phyloP scores from a whole-genome alignment of 2,888 invertebrate genomes.

The Sesia bembeciformis region DNA sequence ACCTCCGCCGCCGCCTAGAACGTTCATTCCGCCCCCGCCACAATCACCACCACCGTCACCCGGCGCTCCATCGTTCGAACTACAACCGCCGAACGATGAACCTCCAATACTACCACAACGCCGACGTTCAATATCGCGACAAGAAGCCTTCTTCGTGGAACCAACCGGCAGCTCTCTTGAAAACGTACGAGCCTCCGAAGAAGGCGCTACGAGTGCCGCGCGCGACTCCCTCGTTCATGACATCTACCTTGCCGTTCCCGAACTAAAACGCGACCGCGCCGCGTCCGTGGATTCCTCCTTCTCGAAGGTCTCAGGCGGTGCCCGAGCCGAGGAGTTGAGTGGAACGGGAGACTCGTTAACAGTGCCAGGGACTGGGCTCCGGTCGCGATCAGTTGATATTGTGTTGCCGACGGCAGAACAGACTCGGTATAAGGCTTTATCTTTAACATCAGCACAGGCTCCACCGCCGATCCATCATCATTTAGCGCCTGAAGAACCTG shows the following conservation, averaged over 20 bases:
- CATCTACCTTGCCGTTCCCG: constrained; percentile 87
- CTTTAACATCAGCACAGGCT: constrained; percentile 75
- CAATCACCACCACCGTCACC: constrained; percentile 71
- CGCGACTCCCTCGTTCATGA: constrained; percentile 76
- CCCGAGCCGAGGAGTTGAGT: constrained; percentile 81
- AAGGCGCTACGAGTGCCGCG: constrained; percentile 38
- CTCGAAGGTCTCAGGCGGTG: constrained; percentile 82
- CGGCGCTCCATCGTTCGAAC: constrained; percentile 73
- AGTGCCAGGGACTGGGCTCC: constrained; percentile 81
- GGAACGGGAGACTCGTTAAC: constrained; percentile 76
- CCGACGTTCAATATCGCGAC: constrained; percentile 84
- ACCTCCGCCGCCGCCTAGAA: constrained; percentile 69
- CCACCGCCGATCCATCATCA: constrained; percentile 25
- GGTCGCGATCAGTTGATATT: constrained; percentile 90
- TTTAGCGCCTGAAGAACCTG: constrained; percentile 24
- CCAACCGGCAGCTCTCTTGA: constrained; percentile 82
- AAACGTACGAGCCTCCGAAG: constrained; percentile 76
- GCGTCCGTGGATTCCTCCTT: constrained; percentile 92
- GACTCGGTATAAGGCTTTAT: constrained; percentile 88
- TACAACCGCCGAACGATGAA: constrained; percentile 68
- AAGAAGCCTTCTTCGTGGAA: constrained; percentile 87
- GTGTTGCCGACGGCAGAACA: constrained; percentile 90
- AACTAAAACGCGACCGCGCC: constrained; percentile 87
- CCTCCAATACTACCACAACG: constrained; percentile 65
- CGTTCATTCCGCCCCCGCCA: constrained; percentile 42